These are phyloP conservation scores for Mesorhabditis belari DNA, from an alignment of 2,888 invertebrate genomes.

Conservation along the genomic window DNA sequence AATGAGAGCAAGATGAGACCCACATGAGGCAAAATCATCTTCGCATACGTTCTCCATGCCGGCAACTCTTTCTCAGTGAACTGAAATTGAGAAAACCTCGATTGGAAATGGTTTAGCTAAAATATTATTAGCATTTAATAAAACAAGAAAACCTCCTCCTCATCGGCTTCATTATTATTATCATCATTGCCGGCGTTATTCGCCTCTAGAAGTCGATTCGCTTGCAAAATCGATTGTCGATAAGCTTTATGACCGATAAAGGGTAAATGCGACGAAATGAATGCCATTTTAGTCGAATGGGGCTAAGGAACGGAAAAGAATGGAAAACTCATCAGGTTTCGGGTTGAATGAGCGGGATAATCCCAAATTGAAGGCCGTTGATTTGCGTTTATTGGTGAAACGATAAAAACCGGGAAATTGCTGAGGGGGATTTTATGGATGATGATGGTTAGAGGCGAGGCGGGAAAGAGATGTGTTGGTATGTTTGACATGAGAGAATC, in stretches of 20 bases:
- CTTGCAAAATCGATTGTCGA: neutral
- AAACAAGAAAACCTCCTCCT: neutral
- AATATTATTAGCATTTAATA: neutral
- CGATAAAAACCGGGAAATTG: too few relatives aligned
- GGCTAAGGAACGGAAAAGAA: too few relatives aligned
- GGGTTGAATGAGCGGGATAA: too few relatives aligned
- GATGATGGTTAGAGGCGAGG: too few relatives aligned
- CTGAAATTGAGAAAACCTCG: constrained; percentile 18
- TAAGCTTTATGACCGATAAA: constrained; percentile 1
- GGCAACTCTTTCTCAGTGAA: constrained; percentile 40
- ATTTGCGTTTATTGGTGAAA: too few relatives aligned
- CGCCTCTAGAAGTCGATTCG: neutral
- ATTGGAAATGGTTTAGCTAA: too few relatives aligned
- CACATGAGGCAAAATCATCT: constrained; percentile 51
- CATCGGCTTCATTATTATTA: neutral
- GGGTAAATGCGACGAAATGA: constrained; percentile 11
- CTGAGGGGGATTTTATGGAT: too few relatives aligned
- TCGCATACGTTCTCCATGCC: constrained; percentile 49
- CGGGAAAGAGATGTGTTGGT: too few relatives aligned
- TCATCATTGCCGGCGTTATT: neutral
- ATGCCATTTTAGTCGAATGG: constrained; percentile 11
- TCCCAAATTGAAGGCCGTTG: too few relatives aligned
- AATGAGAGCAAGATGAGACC: constrained; percentile 50
- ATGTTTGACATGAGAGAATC: too few relatives aligned
- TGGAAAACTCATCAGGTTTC: too few relatives aligned